A percentile compares a stretch with the other conserved stretches of the same genome.
These are phyloP conservation scores for Mionectes olivaceus DNA, from an alignment of 2,797 vertebrate genomes.

Conservation along the genomic window DNA sequence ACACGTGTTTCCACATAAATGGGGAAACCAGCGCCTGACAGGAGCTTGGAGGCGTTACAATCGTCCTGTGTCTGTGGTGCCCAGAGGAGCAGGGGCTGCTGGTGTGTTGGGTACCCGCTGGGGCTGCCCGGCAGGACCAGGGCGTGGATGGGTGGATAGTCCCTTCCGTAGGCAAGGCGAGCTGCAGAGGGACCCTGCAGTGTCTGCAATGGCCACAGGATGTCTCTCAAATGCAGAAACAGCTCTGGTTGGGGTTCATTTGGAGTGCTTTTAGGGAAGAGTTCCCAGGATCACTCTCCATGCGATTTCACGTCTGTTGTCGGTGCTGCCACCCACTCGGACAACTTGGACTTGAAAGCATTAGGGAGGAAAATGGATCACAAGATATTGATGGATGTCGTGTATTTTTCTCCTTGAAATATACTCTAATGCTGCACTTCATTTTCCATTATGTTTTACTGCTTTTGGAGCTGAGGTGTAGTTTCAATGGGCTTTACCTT, in stretches of 20 bases:
- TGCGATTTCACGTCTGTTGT: rapidly evolving
- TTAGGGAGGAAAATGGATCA: background rate
- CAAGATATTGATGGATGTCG: background rate
- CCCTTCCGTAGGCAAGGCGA: background rate
- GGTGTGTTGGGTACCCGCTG: rapidly evolving
- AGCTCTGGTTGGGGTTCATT: background rate
- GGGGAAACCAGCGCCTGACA: background rate
- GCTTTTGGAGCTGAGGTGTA: background rate
- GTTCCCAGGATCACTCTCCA: background rate
- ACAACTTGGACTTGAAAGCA: background rate
- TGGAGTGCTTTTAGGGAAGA: background rate
- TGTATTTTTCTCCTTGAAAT: background rate
- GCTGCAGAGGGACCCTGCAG: background rate
- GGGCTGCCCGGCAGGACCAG: background rate
- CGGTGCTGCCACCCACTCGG: rapidly evolving
- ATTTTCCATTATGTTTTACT: background rate
- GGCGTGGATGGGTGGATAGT: background rate
- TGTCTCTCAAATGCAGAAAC: slow-evolving; percentile 57
- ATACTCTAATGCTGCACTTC: background rate
- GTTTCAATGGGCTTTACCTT: background rate
- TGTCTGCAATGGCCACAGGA: slow-evolving; percentile 36
- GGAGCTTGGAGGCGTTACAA: background rate
- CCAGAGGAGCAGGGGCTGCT: background rate
- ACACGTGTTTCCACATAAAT: rapidly evolving
- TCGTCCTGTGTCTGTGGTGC: background rate